phyloP scores from a whole-genome alignment of 2,888 invertebrate species.

The Thelaira solivaga region DNA sequence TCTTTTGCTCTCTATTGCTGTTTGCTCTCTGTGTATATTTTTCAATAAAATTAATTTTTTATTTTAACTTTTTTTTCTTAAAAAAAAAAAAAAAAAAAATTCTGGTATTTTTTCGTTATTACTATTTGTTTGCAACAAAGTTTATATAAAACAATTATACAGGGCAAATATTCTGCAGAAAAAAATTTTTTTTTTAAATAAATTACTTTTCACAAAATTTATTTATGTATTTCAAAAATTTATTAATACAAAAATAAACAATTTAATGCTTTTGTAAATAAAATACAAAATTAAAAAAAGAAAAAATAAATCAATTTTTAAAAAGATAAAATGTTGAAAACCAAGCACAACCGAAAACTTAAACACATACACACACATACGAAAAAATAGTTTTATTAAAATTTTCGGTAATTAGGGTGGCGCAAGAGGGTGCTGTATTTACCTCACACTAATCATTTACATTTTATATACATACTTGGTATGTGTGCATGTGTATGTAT shows the following conservation, averaged over 20 bases:
- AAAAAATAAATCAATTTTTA: constrained; percentile 4
- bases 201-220: constrained; percentile 18
- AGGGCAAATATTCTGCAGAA: constrained; percentile 11
- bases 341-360: constrained; percentile 6
- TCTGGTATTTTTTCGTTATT: too few species aligned
- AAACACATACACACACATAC: constrained; percentile 8
- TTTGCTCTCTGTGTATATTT: background rate
- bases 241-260: constrained; percentile 46
- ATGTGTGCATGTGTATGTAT: background rate
- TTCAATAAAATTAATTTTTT: constrained; percentile 4
- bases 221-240: constrained; percentile 48
- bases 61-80: background rate
- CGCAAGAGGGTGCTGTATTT: constrained; percentile 37
- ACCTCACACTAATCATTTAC: constrained; percentile 20
- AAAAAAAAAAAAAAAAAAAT: too few species aligned
- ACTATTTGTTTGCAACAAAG: background rate
- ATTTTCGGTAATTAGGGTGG: constrained; percentile 46
- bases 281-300: constrained; percentile 19
- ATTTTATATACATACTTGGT: background rate
- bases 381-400: constrained; percentile 15
- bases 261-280: constrained; percentile 32
- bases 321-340: constrained; percentile 25
- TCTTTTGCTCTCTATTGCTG: background rate
- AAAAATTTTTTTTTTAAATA: constrained; percentile 27
- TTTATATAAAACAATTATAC: constrained; percentile 30